Evolutionary conservation across 2,113 vertebrate species (phyloP).

Genomic region (Phalacrocorax pelagicus): DNA sequence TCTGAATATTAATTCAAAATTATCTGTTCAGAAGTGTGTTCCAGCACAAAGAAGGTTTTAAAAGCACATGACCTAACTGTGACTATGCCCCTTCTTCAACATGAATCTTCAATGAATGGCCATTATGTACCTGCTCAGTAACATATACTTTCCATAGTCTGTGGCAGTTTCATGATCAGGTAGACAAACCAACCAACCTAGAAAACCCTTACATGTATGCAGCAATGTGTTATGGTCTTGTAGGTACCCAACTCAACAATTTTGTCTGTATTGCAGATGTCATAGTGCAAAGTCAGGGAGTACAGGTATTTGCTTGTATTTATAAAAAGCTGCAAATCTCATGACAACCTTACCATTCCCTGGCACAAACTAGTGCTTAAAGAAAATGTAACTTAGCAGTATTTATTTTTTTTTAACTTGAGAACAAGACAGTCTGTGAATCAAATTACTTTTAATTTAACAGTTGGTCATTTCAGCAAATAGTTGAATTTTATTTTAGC

Average conservation of each 20-base stretch:
- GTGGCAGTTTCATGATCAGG: not conserved
- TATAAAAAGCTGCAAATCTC: not conserved
- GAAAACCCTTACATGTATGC: not conserved
- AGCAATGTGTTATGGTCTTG: not conserved
- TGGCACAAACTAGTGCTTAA: not conserved
- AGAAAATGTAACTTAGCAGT: not conserved
- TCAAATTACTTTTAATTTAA: not conserved
- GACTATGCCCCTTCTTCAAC: not conserved
- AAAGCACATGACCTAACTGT: not conserved
- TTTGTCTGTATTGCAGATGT: not conserved
- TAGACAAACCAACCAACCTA: not conserved
- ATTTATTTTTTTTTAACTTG: not conserved
- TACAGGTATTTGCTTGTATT: not conserved
- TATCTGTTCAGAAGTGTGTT: not conserved
- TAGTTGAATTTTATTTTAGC: not conserved
- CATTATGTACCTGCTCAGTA: not conserved
- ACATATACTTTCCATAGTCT: not conserved
- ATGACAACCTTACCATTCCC: not conserved
- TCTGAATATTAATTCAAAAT: not conserved
- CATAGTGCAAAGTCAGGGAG: not conserved
- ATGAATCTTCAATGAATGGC: not conserved
- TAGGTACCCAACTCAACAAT: not conserved
- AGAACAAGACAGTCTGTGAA: not conserved
- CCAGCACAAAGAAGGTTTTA: not conserved
- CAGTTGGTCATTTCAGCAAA: not conserved